Conservation (phyloP, 2,797 vertebrate species). For the Myotis myotis region DNA sequence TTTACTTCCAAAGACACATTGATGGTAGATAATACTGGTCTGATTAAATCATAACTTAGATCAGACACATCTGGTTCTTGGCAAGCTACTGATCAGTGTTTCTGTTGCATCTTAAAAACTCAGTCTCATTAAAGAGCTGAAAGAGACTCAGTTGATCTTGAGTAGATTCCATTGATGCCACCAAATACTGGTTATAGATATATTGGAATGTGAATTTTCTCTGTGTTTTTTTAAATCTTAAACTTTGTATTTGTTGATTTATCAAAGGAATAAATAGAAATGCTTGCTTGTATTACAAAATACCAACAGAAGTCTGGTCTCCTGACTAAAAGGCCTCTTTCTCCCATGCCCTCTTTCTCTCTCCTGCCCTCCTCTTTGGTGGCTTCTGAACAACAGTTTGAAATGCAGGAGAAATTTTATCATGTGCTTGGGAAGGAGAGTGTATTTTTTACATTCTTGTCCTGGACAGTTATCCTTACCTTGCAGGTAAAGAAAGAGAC, state of each 20-base stretch:
- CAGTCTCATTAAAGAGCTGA: neutral
- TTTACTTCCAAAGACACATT: neutral
- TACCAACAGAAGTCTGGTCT: neutral
- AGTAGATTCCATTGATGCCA: neutral
- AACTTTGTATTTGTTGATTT: conserved; percentile 27
- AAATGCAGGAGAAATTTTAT: neutral
- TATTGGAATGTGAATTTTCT: neutral
- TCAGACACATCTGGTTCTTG: neutral
- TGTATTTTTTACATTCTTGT: neutral
- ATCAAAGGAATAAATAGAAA: neutral
- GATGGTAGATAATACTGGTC: neutral
- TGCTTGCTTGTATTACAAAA: conserved; percentile 13
- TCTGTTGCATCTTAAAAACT: neutral
- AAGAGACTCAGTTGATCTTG: neutral
- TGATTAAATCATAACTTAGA: neutral
- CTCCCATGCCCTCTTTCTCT: neutral
- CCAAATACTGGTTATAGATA: neutral
- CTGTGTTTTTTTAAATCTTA: neutral
- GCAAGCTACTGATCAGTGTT: neutral
- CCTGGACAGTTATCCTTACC: neutral
- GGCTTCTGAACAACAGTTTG: neutral
- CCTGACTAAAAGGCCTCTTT: neutral
- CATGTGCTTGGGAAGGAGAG: neutral
- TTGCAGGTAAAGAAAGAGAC: neutral
- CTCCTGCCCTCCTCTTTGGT: neutral